Base-by-base conservation (phyloP, 2,113 vertebrate genomes). In the Cyprinodon brontotheroides region DNA sequence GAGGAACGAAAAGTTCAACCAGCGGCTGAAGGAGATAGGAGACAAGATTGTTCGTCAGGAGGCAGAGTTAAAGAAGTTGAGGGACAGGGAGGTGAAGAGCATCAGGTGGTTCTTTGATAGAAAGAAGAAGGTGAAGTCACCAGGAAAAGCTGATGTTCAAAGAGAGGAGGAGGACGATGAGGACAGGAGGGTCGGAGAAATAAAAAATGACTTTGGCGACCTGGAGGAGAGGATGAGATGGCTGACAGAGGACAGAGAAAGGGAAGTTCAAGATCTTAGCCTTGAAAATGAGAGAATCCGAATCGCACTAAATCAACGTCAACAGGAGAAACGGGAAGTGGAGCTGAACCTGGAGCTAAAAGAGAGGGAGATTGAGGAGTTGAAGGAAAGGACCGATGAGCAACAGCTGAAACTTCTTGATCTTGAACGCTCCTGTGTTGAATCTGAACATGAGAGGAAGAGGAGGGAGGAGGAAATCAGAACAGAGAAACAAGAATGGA, bases 211-310 rank as follows among this genome's bases (percentile, higher is more conserved):
- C 4, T 81, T 89, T 0, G 82, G 88, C 0, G 93, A 93, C 3
- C 78, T 93, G 0, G 91, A 93, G 60, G 93, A 94, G 72, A 90
- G 88, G 83, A 93, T 93, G 77, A 74, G 43, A 3, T 91, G 90
- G 89, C 74, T 94, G 75, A 92, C 89, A 0, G 93, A 94, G 74
- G 93, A 93, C 17, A 92, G 91, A 61, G 93, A 94, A 40, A 82
- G 67, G 57, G 93, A 94, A 70, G 79, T 93, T 70, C 93, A 92
- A 63, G 92, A 94, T 57, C 69, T 93, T 57, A 86, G 47, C 11
- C 9, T 86, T 6, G 92, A 93, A 79, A 92, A 90, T 1, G 83
- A 84, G 64, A 80, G 90, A 39, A 61, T 87, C 43, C 36, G 67
- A 0, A 67, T 73, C 0, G 77, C 77, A 17, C 69, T 93, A 13